Percentiles rank a stretch among this genome's conserved stretches.
These are phyloP conservation scores for Scolopax bukidnonensis DNA, from an alignment of 2,797 vertebrate genomes.

Conservation along the genomic window DNA sequence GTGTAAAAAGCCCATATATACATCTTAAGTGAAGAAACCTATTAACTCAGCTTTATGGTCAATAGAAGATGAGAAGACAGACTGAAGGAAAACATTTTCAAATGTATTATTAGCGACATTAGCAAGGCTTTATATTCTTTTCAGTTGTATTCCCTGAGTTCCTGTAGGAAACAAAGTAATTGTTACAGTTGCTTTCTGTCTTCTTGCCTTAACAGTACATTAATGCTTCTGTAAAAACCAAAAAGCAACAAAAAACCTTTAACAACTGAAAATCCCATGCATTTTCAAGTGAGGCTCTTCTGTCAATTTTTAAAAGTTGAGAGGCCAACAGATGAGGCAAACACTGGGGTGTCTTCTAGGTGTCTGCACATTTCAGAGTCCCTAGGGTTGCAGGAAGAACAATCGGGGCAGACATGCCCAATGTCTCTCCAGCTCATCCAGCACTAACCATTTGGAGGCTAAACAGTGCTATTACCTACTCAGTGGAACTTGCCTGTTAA, in stretches of 20 bases:
- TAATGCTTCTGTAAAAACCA: neutral
- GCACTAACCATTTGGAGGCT: neutral
- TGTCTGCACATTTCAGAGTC: neutral
- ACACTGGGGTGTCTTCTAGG: too few relatives aligned
- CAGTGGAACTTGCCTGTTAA: neutral
- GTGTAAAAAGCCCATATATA: neutral
- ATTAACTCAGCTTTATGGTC: neutral
- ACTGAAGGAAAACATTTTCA: neutral
- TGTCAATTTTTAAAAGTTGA: neutral
- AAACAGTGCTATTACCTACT: neutral
- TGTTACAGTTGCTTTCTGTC: neutral
- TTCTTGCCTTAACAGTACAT: neutral
- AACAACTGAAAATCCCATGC: neutral
- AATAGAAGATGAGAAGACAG: neutral
- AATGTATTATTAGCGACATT: neutral
- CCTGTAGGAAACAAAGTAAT: neutral
- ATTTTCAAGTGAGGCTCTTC: neutral
- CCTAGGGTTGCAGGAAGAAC: fast-evolving
- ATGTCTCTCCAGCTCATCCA: neutral
- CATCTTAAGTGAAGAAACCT: neutral
- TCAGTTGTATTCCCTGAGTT: neutral
- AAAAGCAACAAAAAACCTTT: neutral
- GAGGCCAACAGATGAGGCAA: neutral
- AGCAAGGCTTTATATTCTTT: neutral
- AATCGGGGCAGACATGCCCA: fast-evolving